A percentile compares a stretch with the other conserved stretches of the same genome.
Conservation (phyloP, 2,113 vertebrate species). For the Scatophagus argus region DNA sequence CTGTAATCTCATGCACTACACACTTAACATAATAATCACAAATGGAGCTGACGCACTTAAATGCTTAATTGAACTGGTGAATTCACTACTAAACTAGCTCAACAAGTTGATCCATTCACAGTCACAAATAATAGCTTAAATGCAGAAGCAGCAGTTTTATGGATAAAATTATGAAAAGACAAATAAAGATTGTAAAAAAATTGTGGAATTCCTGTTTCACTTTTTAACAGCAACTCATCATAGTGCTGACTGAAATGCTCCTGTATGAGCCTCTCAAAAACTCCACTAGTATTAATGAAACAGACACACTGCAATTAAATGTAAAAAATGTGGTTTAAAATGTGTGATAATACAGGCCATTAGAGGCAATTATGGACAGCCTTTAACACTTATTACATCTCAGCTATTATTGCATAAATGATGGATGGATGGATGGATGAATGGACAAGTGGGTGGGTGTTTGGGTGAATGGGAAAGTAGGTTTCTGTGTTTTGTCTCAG, state of each 20-base stretch:
- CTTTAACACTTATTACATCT: slow-evolving; percentile 30
- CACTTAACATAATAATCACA: background rate
- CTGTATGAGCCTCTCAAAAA: background rate
- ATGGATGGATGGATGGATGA: slow-evolving; percentile 28
- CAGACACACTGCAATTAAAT: slow-evolving; percentile 23
- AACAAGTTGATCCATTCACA: background rate
- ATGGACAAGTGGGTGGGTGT: background rate
- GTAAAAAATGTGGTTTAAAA: slow-evolving; percentile 4
- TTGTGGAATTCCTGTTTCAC: background rate
- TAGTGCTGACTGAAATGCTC: background rate
- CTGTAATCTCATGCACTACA: background rate
- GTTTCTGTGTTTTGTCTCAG: slow-evolving; percentile 26
- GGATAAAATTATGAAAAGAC: background rate
- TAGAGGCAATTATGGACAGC: slow-evolving; percentile 31
- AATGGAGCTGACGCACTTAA: background rate
- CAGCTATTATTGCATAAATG: slow-evolving; percentile 29
- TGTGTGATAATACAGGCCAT: slow-evolving; percentile 29
- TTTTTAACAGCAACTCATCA: background rate
- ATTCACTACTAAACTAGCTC: background rate
- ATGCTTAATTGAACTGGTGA: background rate
- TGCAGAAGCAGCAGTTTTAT: background rate
- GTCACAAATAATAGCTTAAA: background rate
- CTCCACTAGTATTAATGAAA: slow-evolving; percentile 19
- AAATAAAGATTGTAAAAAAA: background rate
- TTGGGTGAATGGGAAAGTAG: background rate